Conservation (phyloP, 2,888 invertebrate genomes). For the Lypha dubia region DNA sequence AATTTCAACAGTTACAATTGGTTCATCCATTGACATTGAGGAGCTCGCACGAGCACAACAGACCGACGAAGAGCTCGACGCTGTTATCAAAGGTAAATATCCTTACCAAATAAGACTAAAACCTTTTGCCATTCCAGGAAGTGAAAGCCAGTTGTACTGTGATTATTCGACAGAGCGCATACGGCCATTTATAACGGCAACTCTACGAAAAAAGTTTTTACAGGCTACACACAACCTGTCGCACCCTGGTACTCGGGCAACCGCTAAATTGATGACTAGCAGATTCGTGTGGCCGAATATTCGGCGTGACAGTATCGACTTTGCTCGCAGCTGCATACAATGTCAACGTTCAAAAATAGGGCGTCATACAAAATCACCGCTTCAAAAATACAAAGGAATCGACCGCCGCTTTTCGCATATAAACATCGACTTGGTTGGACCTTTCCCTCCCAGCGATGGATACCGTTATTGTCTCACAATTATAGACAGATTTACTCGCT, state of each 20-base stretch:
- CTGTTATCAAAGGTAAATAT: constrained; percentile 16
- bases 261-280: constrained; percentile 57
- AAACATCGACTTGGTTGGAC: constrained; percentile 43
- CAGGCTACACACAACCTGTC: constrained; percentile 48
- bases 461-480: constrained; percentile 51
- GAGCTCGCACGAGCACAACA: constrained; percentile 18
- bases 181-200: constrained; percentile 26
- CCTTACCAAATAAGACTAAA: constrained; percentile 26
- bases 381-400: constrained; percentile 10
- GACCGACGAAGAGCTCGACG: not conserved
- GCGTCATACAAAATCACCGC: not conserved
- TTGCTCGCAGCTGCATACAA: constrained; percentile 29
- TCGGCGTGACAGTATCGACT: constrained; percentile 4
- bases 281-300: constrained; percentile 70
- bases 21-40: constrained; percentile 10
- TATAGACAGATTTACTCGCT: constrained; percentile 59
- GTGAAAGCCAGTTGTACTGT: too few species aligned
- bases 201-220: constrained; percentile 32
- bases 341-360: constrained; percentile 28
- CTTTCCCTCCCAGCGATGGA: constrained; percentile 26
- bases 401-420: constrained; percentile 45
- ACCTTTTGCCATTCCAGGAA: too few species aligned
- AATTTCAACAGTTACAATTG: constrained; percentile 11
- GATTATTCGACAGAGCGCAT: too few species aligned
- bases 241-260: constrained; percentile 49